Base-by-base conservation (phyloP, 1,140 invertebrate genomes). In the Ptiloglossa arizonensis region DNA sequence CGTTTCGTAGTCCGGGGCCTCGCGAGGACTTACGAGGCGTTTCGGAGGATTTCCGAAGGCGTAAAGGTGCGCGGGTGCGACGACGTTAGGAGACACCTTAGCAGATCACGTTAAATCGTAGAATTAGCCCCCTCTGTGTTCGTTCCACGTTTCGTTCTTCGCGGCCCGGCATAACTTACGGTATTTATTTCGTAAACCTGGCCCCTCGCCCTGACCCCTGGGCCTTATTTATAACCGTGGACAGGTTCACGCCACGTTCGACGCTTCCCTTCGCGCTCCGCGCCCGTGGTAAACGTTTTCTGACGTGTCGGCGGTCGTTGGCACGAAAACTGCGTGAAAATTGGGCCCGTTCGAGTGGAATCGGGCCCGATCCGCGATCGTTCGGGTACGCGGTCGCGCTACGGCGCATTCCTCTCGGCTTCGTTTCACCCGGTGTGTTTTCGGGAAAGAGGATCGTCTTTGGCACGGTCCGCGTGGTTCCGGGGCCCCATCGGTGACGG, bases 151-250 rank as follows among this genome's bases (percentile, higher is more conserved):
- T 74, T 59, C 57, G 48, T 70, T 57, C 52, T 68, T 41, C 50
- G 74, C 70, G 41, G 68, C 27, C 22, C 48, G 72, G 80, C 84
- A 88, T 90, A 90, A 90, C 88, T 90, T 87, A 90, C 79, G 83
- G 82, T 85, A 90, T 90, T 90, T 89, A 88, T 88, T 88, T 83
- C 86, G 81, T 87, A 87, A 87, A 87, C 63, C 81, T 83, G 89
- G 68, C 83, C 87, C n/a, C 82, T 86, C 81, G 67, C 74, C 66
- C 81, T 90, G 88, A 89, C 87, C 87, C 82, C 78, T 54, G 80
- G 81, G 72, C 79, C 82, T 89, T 90, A 90, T 90, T 90, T 90
- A 90, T 89, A 89, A 83, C 81, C 74, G 79, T 77, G 66, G 86
- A 88, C 89, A 90, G 88, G 88, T 90, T 90, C 87, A 87, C 82